Evolutionary conservation across 1,140 invertebrate species (phyloP).

Genomic region (Teleopsis dalmanni): DNA sequence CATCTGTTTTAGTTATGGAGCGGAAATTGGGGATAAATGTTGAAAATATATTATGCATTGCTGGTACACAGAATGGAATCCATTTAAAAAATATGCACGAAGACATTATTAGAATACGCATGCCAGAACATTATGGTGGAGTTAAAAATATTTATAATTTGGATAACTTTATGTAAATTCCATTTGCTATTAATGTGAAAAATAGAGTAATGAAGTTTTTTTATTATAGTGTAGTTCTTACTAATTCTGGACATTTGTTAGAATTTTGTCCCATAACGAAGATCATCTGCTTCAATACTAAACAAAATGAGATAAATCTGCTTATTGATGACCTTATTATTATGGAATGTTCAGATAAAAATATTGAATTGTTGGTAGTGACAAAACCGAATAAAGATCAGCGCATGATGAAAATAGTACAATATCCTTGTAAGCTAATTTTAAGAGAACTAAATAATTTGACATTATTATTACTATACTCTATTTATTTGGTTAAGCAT

Average conservation of each 20-base stretch:
- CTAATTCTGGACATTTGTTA: slow-evolving; percentile 28
- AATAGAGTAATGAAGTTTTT: not conserved
- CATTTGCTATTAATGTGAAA: not conserved
- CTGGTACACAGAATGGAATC: slow-evolving; percentile 16
- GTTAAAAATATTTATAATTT: slow-evolving; percentile 32
- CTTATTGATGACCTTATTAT: slow-evolving; percentile 34
- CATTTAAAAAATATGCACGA: slow-evolving; percentile 14
- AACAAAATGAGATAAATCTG: not conserved
- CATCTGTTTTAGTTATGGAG: slow-evolving; percentile 18
- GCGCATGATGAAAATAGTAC: slow-evolving; percentile 30
- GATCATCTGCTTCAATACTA: not conserved
- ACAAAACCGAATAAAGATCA: slow-evolving; percentile 20
- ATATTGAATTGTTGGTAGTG: slow-evolving; percentile 30
- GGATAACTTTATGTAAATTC: slow-evolving; percentile 30
- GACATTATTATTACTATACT: not conserved
- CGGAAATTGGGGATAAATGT: not conserved
- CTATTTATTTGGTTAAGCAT: slow-evolving; percentile 17
- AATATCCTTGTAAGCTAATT: slow-evolving; percentile 33
- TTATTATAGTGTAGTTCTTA: slow-evolving; percentile 25
- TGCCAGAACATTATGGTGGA: slow-evolving; percentile 19
- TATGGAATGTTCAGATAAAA: slow-evolving; percentile 33
- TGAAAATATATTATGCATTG: slow-evolving; percentile 10
- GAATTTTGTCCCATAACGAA: slow-evolving; percentile 35
- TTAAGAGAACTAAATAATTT: not conserved
- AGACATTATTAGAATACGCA: slow-evolving; percentile 19